Evolutionary conservation across 1,140 invertebrate genomes (phyloP).

Genomic region (Tyrophagus putrescentiae): DNA sequence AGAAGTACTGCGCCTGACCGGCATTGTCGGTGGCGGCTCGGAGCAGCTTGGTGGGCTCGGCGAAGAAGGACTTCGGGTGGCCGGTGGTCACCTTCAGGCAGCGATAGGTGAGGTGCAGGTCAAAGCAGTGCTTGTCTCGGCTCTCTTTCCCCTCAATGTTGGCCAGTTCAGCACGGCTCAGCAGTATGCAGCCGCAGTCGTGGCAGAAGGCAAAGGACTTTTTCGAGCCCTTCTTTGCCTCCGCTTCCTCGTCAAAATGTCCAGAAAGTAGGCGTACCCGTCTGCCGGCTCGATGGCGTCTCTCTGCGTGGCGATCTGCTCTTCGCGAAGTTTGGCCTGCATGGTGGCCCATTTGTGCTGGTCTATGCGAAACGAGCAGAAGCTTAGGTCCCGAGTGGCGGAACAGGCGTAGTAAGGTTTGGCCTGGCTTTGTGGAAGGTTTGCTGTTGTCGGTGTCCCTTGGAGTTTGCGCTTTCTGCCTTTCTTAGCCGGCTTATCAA

Average conservation of each 20-base stretch:
- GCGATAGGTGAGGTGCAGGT: neutral
- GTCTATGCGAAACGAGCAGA: conserved; percentile 28
- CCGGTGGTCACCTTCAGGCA: conserved; percentile 52
- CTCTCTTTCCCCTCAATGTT: neutral
- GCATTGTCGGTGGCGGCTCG: neutral
- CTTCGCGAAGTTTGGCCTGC: no score
- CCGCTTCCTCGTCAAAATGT: neutral
- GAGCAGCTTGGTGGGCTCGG: neutral
- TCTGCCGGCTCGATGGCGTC: neutral
- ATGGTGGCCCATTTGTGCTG: neutral
- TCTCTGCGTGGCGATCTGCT: neutral
- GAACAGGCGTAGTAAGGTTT: conserved; percentile 31
- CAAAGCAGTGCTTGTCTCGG: neutral
- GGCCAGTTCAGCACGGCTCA: no score
- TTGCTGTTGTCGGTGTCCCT: no score
- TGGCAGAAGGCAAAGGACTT: neutral
- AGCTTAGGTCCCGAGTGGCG: conserved; percentile 32
- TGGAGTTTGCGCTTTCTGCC: no score
- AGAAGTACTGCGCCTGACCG: conserved; percentile 19
- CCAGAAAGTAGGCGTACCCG: neutral
- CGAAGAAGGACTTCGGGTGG: conserved; percentile 28
- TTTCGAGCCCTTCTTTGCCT: no score
- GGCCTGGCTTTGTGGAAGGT: no score
- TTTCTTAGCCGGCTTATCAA: no score
- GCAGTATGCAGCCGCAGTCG: neutral